Conservation (phyloP, 2,113 vertebrate genomes). For the Leptosomus discolor region DNA sequence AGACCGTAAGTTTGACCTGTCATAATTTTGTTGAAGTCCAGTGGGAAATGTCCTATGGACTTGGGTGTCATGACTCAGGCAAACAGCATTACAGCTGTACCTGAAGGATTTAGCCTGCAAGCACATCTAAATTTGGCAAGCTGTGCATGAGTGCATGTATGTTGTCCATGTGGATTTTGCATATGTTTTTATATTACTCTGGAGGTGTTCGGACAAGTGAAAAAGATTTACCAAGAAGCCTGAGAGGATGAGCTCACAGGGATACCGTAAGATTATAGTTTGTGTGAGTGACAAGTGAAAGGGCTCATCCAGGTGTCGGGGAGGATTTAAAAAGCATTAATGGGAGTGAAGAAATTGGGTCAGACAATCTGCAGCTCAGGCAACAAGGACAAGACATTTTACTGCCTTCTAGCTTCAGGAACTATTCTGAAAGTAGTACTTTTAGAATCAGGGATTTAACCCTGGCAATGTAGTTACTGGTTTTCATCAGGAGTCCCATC, state of each 20-base stretch:
- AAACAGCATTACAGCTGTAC: not conserved
- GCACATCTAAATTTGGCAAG: not conserved
- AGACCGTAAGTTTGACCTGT: not conserved
- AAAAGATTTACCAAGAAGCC: not conserved
- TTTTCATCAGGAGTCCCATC: not conserved
- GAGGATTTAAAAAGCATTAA: conserved; percentile 16
- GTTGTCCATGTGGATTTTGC: not conserved
- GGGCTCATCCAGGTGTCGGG: not conserved
- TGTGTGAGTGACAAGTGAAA: not conserved
- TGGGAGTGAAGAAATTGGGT: conserved; percentile 2
- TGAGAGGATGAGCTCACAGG: not conserved
- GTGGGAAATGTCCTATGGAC: not conserved
- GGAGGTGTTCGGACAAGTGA: not conserved
- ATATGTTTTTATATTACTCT: not conserved
- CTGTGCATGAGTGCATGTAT: fast-evolving
- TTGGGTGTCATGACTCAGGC: not conserved
- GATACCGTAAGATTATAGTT: not conserved
- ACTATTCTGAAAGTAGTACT: not conserved
- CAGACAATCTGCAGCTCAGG: not conserved
- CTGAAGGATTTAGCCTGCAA: not conserved
- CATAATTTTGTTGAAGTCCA: not conserved
- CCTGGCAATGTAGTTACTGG: fast-evolving
- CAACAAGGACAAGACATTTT: not conserved
- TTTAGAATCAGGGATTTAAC: not conserved
- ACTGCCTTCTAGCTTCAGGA: not conserved